These are phyloP conservation scores for Pogonocichla stellata DNA, from an alignment of 2,113 vertebrate genomes.

Conservation along the genomic window DNA sequence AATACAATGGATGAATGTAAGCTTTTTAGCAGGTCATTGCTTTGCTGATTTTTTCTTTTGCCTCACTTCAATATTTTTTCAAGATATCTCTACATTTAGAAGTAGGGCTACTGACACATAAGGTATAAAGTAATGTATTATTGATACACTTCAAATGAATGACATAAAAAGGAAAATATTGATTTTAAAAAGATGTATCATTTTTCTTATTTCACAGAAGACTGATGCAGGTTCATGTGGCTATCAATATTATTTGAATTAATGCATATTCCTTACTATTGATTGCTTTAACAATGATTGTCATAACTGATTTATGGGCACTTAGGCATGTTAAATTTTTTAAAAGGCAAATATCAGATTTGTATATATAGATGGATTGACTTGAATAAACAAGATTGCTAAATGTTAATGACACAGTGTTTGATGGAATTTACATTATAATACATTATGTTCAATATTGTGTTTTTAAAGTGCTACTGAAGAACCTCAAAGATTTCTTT, in stretches of 20 bases:
- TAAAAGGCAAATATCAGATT: slow-evolving; percentile 80
- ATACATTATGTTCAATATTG: slow-evolving; percentile 48
- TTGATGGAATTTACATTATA: slow-evolving; percentile 64
- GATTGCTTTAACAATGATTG: slow-evolving; percentile 83
- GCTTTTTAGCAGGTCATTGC: slow-evolving; percentile 45
- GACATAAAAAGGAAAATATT: slow-evolving; percentile 81
- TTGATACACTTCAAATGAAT: slow-evolving; percentile 78
- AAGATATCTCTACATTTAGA: slow-evolving; percentile 58
- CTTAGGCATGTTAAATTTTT: slow-evolving; percentile 83
- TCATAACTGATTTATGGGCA: slow-evolving; percentile 86
- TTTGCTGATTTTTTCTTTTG: slow-evolving; percentile 43
- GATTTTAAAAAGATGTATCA: slow-evolving; percentile 80
- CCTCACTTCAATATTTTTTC: slow-evolving; percentile 48
- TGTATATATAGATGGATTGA: slow-evolving; percentile 71
- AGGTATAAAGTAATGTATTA: slow-evolving; percentile 77
- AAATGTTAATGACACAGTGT: slow-evolving; percentile 66
- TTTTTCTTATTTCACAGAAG: slow-evolving; percentile 83
- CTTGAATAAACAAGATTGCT: slow-evolving; percentile 74
- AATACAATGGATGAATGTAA: slow-evolving; percentile 16
- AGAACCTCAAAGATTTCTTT: slow-evolving; percentile 12
- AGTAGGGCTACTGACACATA: slow-evolving; percentile 60
- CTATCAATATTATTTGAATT: slow-evolving; percentile 86
- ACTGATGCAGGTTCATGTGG: slow-evolving; percentile 74
- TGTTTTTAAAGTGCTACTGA: slow-evolving; percentile 24
- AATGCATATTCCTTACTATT: slow-evolving; percentile 83